Evolutionary conservation across 1,140 invertebrate genomes (phyloP).

Genomic region (Trichogramma pretiosum): DNA sequence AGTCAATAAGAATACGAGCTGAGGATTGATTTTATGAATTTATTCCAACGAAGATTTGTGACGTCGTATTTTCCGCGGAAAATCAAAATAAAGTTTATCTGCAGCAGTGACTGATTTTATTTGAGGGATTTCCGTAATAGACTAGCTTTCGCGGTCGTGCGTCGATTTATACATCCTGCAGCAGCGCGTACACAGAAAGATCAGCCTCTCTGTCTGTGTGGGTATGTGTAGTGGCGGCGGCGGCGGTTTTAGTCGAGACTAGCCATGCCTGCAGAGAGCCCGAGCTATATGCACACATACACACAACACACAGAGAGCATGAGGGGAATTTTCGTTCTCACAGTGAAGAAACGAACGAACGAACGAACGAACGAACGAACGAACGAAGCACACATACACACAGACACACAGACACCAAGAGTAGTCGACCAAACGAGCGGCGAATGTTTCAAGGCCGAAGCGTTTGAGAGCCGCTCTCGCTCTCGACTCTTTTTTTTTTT

Average conservation of each 20-base stretch:
- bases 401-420: too few relatives aligned
- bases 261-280: neutral
- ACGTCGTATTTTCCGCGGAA: too few relatives aligned
- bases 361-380: neutral
- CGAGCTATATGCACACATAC: neutral
- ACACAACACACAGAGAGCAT: neutral
- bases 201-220: neutral
- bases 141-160: too few relatives aligned
- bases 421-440: neutral
- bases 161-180: too few relatives aligned
- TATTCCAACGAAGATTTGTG: too few relatives aligned
- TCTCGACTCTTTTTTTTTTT: slow-evolving; percentile 10
- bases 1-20: too few relatives aligned
- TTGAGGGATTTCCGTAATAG: too few relatives aligned
- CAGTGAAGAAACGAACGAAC: neutral
- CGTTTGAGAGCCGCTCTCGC: slow-evolving; percentile 15
- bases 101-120: too few relatives aligned
- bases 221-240: neutral
- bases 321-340: slow-evolving; percentile 18
- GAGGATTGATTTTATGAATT: too few relatives aligned
- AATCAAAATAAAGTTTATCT: too few relatives aligned
- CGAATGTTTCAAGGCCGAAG: slow-evolving; percentile 18
- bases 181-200: neutral
- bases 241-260: neutral
- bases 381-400: neutral